Base-by-base conservation (phyloP, 2,113 vertebrate species). In the Tragulus kanchil region DNA sequence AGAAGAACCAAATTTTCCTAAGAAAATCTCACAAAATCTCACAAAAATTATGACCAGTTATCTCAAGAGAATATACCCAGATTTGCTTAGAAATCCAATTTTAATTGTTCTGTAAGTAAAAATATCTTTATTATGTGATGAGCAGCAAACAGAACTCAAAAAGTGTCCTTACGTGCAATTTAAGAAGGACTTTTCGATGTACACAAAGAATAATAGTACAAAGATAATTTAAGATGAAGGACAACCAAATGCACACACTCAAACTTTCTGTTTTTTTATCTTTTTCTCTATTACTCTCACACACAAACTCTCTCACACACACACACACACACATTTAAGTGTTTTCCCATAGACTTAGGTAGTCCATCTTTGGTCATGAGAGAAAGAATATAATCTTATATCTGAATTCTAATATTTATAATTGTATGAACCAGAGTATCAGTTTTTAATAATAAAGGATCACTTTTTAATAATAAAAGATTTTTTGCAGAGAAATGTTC, bases 91-190 rank as follows among this genome's bases (percentile, higher is more conserved):
- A 93, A 90, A 8, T 64, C 15, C 73, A 87, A 54, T 90, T 94
- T 92, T 59, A 81, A 86, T 25, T 77, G 5, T 8, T 86, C 62
- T 90, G 71, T 82, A 82, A 21, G 23, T 77, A 85, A 90, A 95
- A 89, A 88, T 96, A 93, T 61, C 25, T 78, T 85, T 56, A 89
- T 50, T 92, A 79, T 92, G 59, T 42, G 62, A 42, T 17, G 92
- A 75, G 19, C 31, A 94, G 52, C 5, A 42, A 85, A 8, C 12
- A 85, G 5, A 86, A 90, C 21, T 79, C 52, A 54, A 78, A 93
- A 97, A 73, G 1, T 81, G 87, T 87, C 62, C 19, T 85, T 69
- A 36, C 36, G 42, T 52, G 52, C 28, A 85, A 25, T 85, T 95
- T 93, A n/a, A 48, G 36, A 95, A 94, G 16, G 23, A 77, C 42